Evolutionary conservation across 64 coral and sea anemone genomes (phyloP).

Genomic region (Pachyseris speciosa): DNA sequence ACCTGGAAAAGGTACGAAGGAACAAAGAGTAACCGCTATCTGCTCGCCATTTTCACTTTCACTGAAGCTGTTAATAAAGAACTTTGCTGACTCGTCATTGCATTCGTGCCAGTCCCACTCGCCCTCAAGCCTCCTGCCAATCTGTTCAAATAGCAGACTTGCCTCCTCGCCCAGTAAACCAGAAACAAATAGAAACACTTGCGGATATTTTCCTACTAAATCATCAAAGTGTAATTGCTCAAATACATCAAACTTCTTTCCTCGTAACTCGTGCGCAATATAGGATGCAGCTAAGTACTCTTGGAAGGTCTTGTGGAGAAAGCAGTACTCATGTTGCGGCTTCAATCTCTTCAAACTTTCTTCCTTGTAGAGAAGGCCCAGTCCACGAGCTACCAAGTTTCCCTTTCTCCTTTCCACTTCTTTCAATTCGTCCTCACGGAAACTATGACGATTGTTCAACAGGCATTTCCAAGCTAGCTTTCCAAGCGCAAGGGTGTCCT

Average conservation of each 20-base stretch:
- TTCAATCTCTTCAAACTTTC: background rate
- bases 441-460: too few species aligned
- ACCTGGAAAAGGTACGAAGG: background rate
- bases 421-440: background rate
- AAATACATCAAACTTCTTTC: background rate
- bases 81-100: background rate
- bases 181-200: too few species aligned
- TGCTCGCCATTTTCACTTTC: background rate
- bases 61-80: background rate
- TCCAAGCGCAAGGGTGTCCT: too few species aligned
- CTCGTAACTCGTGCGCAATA: too few species aligned
- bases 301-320: too few species aligned
- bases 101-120: background rate
- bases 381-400: background rate
- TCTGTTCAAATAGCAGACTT: too few species aligned
- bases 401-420: background rate
- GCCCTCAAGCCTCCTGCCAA: too few species aligned
- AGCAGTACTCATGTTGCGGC: too few species aligned
- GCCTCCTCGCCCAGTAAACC: too few species aligned
- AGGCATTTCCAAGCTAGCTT: too few species aligned
- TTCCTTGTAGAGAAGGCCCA: background rate
- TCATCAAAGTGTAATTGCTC: background rate
- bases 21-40: background rate
- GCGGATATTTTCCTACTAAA: background rate
- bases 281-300: too few species aligned